Base-by-base conservation (phyloP, 2,113 vertebrate genomes). In the Perca schrenkii region DNA sequence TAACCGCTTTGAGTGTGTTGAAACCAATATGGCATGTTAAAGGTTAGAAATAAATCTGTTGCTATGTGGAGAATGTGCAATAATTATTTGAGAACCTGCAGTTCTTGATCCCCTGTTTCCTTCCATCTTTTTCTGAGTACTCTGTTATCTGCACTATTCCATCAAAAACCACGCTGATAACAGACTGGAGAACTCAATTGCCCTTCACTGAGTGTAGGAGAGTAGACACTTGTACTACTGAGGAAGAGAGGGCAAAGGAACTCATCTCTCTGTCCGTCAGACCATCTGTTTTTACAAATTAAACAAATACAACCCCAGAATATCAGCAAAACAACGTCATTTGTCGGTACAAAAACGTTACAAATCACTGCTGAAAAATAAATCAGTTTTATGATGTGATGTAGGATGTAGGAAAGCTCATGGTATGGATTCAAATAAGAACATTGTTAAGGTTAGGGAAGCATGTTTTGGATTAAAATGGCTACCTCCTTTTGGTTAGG, bases 91-190 rank as follows among this genome's bases (percentile, higher is more conserved):
- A 96, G 91, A 94, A 96, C 83, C 94, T 96, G 95, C 92, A 93
- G 93, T 94, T 96, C 95, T 95, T 96, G 96, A 97, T 97, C 95
- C 88, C 96, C 96, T 93, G 95, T 92, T 95, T 96, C 95, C 92
- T 84, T 90, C 91, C 93, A 89, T 94, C 94, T 96, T 95, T 96
- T 96, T 94, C 96, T 96, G 95, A 94, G 93, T 95, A 90, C 86
- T 91, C 91, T 94, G 94, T 97, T 98, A 98, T 99, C 97, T 96
- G 93, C 95, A 94, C 95, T 93, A 95, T 95, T 96, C 96, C 96
- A 97, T 98, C 97, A 98, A 95, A 96, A 94, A 94, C 87, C 93
- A 89, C 25, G 60, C 93, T 95, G 97, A 98, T 97, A 97, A 97
- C 95, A 95, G 93, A 95, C 92, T 91, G 95, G 94, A 97, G 96